Base-by-base conservation (phyloP, 64 coral and sea anemone genomes). In the Montipora capricornis region DNA sequence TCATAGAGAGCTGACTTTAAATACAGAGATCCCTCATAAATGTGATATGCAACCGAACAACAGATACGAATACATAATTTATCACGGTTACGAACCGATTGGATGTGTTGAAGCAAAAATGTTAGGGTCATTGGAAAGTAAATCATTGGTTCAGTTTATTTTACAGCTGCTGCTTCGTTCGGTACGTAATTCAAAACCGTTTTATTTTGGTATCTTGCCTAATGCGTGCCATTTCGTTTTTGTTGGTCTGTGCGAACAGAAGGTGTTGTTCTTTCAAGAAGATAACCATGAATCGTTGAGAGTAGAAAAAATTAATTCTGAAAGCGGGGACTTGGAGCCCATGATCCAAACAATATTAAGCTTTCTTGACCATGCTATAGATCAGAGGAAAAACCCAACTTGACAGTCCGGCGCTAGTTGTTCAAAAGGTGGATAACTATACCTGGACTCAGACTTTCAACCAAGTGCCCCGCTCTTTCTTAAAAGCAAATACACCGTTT, bases 101-200 rank as follows among this genome's bases (percentile, higher is more conserved):
- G 82, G n/a, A 8, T 4, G 64, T 73, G 44, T 86, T 5, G 82
- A 86, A 50, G 82, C 82, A 16, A 86, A 86, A 86, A 9, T 19
- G 13, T 14, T n/a, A 17, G 59, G 14, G 8, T 68, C 49, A 17
- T 19, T 68, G 4, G 61, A 86, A 47, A 26, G 44, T 73, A 15
- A 86, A 2, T 67, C 82, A 5, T 26, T 86, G 29, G 82, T 29
- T 8, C 82, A 86, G 47, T 50, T 86, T 11, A 16, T 70, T 14
- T 24, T 70, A 44, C 82, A 86, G 47, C 68, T 68, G n/a, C 44
- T 86, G 2, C 26, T 73, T 86, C 82, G 47, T 1, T 68, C 82
- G 1, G 60, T 15, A 0, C 11, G 44, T 2, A 3, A 86, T 4
- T 4, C 26, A 10, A 0, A 70, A 2, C 16, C 0, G 8, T 73